Evolutionary conservation across 2,797 vertebrate species (phyloP), one percentile per base, ranked within the genome.

Genomic region (Carcharodon carcharias): DNA sequence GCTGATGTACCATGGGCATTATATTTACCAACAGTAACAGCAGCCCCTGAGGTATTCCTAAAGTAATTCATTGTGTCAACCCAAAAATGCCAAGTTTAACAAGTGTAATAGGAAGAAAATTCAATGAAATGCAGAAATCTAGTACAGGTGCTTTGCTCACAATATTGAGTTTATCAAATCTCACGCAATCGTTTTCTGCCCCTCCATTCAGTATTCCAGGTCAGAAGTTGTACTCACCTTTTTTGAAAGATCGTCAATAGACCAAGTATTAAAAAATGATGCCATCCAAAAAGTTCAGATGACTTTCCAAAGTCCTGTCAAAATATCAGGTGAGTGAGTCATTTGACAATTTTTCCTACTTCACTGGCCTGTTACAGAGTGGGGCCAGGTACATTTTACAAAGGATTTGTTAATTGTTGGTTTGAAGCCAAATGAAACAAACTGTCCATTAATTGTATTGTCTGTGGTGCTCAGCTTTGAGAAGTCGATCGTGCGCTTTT

Each of bases 221-320:
- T 99, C 99, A 96, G 99, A 99, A 98, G 99, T 99, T 1, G 99
- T 99, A 97, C 98, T 99, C 97, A 99, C 99, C 0, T 99, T 99
- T 97, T 99, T 99, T 69, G 99, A 99, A 97, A 98, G 99, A 95
- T 99, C 99, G 0, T 98, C 99, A 2, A 97, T 99, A 97, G 99
- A 99, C 96, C 99, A 99, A 97, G 98, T 99, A 97, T 97, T 99
- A 96, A 99, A 98, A 97, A 99, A 99, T 31, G 99, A 99, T 97
- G 98, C 98, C 23, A 98, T 99, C 92, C 99, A 99, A 97, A 98
- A 99, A 97, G 99, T 99, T 97, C 99, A 99, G 96, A 99, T 99
- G 40, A 99, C 98, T 97, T 99, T 99, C 97, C 99, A 99, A 97
- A 99, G 98, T 97, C 98, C 98, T 1, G 98, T 99, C 97, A 99